Evolutionary conservation across 1,140 invertebrate species (phyloP), one percentile per base, ranked within the genome.

Genomic region (Monochamus saltuarius): DNA sequence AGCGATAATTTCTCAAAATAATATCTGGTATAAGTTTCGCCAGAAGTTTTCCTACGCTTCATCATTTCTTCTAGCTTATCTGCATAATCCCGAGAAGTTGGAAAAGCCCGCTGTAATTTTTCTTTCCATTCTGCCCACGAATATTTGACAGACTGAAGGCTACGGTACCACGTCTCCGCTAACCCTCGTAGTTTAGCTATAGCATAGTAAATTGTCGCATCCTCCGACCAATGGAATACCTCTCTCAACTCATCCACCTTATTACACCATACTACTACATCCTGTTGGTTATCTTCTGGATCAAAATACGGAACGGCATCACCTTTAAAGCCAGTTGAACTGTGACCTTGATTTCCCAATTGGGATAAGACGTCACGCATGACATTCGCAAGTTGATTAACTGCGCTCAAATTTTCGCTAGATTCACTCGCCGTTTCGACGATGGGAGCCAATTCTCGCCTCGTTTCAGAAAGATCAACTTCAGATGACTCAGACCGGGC

Each of bases 1-100:
- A 73, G 19, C 13, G 70, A 68, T 4, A 66, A 61, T 61, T 75
- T 72, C 2, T 64, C 13, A 53, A 66, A 73, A 58, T 66, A 72
- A 57, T 73, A 70, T 1, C 60, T 8, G 38, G 72, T 57, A 8
- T 66, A 56, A 1, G 72, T 68, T 39, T 75, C 70, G 0, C 65
- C 62, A n/a, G 46, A 35, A 8, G 57, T 56, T 36, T 49, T 63
- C 19, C 52, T 17, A 51, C 60, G 65, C 38, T 61, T 50, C 43
- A 73, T 49, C 70, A 74, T 73, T 16, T 71, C 61, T 0, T 61
- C 66, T 13, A 69, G 36, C 1, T 62, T 16, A 36, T 68, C 67
- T 9, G 64, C 65, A 45, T 67, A 74, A 49, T 69, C 68, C 45
- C 64, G 62, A 3, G 62, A 57, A n/a, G 58, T 22, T 3, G 70